Percentiles rank a stretch among this genome's conserved stretches.
phyloP scores from a whole-genome alignment of 2,797 vertebrate species.

The Melopsittacus undulatus region DNA sequence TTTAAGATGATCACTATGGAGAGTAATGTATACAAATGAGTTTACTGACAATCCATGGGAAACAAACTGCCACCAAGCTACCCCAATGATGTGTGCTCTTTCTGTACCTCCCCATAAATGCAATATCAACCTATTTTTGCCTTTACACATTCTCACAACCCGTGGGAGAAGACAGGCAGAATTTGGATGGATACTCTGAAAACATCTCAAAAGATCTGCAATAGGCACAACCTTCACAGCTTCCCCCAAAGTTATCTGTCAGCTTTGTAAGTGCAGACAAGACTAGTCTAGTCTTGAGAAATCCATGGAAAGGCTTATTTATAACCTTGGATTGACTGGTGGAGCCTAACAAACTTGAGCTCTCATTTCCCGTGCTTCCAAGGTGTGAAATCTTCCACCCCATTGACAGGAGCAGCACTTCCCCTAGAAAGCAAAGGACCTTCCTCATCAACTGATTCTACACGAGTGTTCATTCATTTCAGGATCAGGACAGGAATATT shows the following conservation, averaged over 20 bases:
- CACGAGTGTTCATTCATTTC: not conserved
- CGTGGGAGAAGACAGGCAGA: not conserved
- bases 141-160: not conserved
- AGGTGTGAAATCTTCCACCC: not conserved
- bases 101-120: not conserved
- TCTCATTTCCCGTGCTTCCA: not conserved
- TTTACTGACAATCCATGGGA: not conserved
- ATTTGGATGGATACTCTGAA: not conserved
- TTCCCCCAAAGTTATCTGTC: not conserved
- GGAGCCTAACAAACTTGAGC: not conserved
- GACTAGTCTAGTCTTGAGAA: not conserved
- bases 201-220: not conserved
- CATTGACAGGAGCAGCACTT: not conserved
- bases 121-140: not conserved
- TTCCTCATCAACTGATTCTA: not conserved
- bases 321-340: not conserved
- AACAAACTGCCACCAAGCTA: not conserved
- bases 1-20: not conserved
- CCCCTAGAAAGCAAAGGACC: not conserved
- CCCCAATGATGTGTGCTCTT: rapidly evolving
- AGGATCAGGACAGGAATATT: not conserved
- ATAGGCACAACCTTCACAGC: not conserved
- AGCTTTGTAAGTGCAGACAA: not conserved
- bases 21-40: not conserved
- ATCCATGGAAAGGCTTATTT: not conserved